Conservation (phyloP, 2,888 invertebrate genomes). For the Agrilus cyanescens region DNA sequence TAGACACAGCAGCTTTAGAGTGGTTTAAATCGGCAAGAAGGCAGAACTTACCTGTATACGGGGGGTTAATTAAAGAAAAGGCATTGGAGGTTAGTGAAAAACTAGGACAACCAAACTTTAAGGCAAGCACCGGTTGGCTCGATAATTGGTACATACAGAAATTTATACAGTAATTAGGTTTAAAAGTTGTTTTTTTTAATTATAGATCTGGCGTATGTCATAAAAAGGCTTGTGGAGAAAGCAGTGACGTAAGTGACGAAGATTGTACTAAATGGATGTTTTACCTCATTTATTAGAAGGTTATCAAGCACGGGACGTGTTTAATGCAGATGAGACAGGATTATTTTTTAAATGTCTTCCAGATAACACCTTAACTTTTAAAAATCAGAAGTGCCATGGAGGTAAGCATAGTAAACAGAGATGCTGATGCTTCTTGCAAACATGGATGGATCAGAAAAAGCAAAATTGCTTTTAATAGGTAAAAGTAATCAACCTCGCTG, state of each 20-base stretch:
- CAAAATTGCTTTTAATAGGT: neutral
- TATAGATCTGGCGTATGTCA: conserved; percentile 1
- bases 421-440: no score
- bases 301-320: no score
- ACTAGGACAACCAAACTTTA: conserved; percentile 8
- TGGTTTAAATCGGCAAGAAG: conserved; percentile 5
- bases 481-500: conserved; percentile 5
- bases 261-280: no score
- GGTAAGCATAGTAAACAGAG: conserved; percentile 1
- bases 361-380: conserved; percentile 1
- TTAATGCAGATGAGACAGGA: no score
- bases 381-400: no score
- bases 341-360: conserved; percentile 3
- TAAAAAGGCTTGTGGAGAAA: conserved; percentile 2
- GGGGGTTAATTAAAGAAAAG: conserved; percentile 10
- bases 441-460: no score
- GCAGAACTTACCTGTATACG: conserved; percentile 5
- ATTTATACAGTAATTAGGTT: conserved; percentile 1
- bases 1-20: no score
- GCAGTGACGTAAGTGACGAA: no score
- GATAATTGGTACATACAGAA: conserved; percentile 7
- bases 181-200: neutral
- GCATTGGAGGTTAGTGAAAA: conserved; percentile 8
- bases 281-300: no score
- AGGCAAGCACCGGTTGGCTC: conserved; percentile 8